Evolutionary conservation across 2,797 vertebrate genomes (phyloP).

Genomic region (Coendou prehensilis): DNA sequence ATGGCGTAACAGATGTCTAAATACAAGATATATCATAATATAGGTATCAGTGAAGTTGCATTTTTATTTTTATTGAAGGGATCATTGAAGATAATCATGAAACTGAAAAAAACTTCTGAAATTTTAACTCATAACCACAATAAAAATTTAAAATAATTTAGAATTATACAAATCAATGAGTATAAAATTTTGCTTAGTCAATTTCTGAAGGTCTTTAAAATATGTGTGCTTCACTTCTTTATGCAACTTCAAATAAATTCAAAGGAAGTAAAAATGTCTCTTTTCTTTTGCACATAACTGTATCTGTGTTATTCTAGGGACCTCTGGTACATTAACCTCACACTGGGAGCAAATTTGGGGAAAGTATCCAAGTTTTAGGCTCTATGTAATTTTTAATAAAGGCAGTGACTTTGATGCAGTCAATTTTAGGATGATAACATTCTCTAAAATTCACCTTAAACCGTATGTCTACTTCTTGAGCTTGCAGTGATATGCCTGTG

Average conservation of each 20-base stretch:
- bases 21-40: not conserved
- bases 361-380: not conserved
- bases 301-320: not conserved
- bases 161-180: not conserved
- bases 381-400: not conserved
- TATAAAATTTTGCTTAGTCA: not conserved
- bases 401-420: not conserved
- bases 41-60: not conserved
- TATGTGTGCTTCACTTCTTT: slow-evolving; percentile 18
- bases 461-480: not conserved
- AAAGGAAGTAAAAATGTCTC: not conserved
- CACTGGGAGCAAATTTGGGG: not conserved
- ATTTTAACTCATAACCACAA: not conserved
- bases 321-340: not conserved
- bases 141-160: not conserved
- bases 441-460: slow-evolving; percentile 56
- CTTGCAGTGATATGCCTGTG: not conserved
- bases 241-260: not conserved
- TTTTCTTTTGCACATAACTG: not conserved
- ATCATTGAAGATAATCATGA: not conserved
- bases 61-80: slow-evolving; percentile 20
- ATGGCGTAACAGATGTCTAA: not conserved
- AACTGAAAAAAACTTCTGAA: slow-evolving; percentile 13
- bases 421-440: slow-evolving; percentile 22
- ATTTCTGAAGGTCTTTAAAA: slow-evolving; percentile 29